Evolutionary conservation across 1,140 invertebrate genomes (phyloP), one percentile per base, ranked within the genome.

Genomic region (Micrasema minimum): DNA sequence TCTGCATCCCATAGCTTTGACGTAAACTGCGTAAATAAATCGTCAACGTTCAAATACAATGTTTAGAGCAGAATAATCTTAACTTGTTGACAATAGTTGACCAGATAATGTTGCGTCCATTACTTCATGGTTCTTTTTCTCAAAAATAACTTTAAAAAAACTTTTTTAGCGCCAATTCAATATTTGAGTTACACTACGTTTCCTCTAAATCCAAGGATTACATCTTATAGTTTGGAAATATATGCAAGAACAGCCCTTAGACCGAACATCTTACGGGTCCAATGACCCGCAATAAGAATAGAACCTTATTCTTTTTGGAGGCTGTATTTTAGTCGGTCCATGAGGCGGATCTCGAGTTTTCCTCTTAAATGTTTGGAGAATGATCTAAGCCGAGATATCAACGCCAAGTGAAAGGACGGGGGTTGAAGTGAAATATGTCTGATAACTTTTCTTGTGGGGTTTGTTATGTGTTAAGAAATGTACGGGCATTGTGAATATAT

Each of bases 201-300:
- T 31, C 26, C 26, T 31, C 26, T 31, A 4, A 31, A 7, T 31
- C 26, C 7, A 31, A 31, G 7, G 26, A 4, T 48, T 48, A 10
- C 16, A 11, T 48, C 2, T 26, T 53, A 26, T 23, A 53, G 50
- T 53, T 62, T 18, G 57, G 12, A 38, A 41, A 62, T 45, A 62
- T 41, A 57, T 45, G 7, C 20, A 26, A 22, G 7, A 35, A 20
- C 4, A 48, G 46, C 53, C 66, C 66, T 72, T 69, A 75, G 73
- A 75, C 73, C 72, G 18, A 35, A 43, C 23, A 38, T 65, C 73
- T 75, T 66, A 48, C 66, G 59, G 62, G 69, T 71, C 69, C 73
- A 71, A 69, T 66, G 73, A 75, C 66, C 73, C 57, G 18, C 12
- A 26, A 7, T 22, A 57, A 55, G 65, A 67, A 55, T 55, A 50